Percentiles rank a stretch among this genome's conserved stretches.
phyloP scores from a whole-genome alignment of 2,888 invertebrate genomes.

The Craniophora ligustri region DNA sequence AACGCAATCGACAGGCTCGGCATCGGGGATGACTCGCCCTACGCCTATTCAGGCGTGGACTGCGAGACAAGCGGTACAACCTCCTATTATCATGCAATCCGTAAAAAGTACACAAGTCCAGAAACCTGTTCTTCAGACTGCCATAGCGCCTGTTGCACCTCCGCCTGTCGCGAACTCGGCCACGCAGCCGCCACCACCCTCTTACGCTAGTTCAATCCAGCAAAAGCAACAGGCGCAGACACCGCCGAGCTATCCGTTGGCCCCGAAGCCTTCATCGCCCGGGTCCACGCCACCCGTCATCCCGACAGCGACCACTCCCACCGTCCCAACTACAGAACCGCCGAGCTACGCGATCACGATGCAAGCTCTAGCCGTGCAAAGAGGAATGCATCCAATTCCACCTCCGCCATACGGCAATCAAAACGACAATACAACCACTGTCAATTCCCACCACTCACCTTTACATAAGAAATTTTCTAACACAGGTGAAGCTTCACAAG shows the following conservation, averaged over 20 bases:
- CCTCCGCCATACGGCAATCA: conserved; percentile 91
- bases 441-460: conserved; percentile 88
- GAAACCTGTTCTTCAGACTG: conserved; percentile 98
- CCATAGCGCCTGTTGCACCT: conserved; percentile 96
- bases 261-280: conserved; percentile 87
- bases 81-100: conserved; percentile 98
- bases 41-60: conserved; percentile 95
- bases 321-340: conserved; percentile 95
- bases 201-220: conserved; percentile 94
- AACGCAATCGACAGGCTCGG: conserved; percentile 89
- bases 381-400: conserved; percentile 91
- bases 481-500: conserved; percentile 86
- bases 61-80: conserved; percentile 95
- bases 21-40: conserved; percentile 92
- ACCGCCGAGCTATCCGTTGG: conserved; percentile 84
- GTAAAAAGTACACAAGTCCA: conserved; percentile 98
- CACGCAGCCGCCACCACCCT: conserved; percentile 92
- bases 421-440: conserved; percentile 74
- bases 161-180: conserved; percentile 85
- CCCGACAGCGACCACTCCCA: conserved; percentile 76
- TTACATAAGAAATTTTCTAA: conserved; percentile 92
- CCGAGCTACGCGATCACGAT: conserved; percentile 97
- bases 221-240: conserved; percentile 90
- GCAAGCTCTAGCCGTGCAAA: conserved; percentile 93
- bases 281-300: conserved; percentile 82